Conservation (phyloP, 2,888 invertebrate species). For the Therioaphis trifolii region DNA sequence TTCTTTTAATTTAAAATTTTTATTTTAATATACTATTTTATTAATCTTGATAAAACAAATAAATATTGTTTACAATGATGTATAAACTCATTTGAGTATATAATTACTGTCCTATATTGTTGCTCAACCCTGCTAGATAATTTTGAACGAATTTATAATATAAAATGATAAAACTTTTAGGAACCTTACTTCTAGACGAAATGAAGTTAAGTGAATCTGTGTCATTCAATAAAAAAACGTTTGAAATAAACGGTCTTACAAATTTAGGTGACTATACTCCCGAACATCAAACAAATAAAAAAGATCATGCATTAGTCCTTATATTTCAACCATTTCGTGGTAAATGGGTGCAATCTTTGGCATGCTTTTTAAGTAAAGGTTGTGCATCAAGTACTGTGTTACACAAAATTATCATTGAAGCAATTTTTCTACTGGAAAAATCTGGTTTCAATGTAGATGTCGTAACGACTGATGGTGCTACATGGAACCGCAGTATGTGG, state of each 20-base stretch:
- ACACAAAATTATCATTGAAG: conserved; percentile 41
- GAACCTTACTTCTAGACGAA: too few relatives aligned
- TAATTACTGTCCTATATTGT: conserved; percentile 5
- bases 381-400: conserved; percentile 36
- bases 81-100: conserved; percentile 3
- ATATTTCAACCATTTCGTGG: conserved; percentile 37
- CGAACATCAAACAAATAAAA: too few relatives aligned
- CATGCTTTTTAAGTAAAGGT: conserved; percentile 40
- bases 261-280: too few relatives aligned
- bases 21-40: not conserved
- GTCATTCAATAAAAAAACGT: too few relatives aligned
- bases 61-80: too few relatives aligned
- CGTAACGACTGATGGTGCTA: conserved; percentile 41
- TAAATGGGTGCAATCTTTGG: conserved; percentile 36
- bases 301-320: too few relatives aligned
- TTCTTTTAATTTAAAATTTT: not conserved
- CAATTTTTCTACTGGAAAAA: conserved; percentile 32
- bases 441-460: conserved; percentile 32
- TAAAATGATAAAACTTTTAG: too few relatives aligned
- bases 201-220: too few relatives aligned
- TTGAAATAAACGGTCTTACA: too few relatives aligned
- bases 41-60: not conserved
- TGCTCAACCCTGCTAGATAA: too few relatives aligned
- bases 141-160: too few relatives aligned
- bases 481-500: conserved; percentile 46